phyloP scores from a whole-genome alignment of 2,797 vertebrate species.

The Poeciliopsis turneri region DNA sequence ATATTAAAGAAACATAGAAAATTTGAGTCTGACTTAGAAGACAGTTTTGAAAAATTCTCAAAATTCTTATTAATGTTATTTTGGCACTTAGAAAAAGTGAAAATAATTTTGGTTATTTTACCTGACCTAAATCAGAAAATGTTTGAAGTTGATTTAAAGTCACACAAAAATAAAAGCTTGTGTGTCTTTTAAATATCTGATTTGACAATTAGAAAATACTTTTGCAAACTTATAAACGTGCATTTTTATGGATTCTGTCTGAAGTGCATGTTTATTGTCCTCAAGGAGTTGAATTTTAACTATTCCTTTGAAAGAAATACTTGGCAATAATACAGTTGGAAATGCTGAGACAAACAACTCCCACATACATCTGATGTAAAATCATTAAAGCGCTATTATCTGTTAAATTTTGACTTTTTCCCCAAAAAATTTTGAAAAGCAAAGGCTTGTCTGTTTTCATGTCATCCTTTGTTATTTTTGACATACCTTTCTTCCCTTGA shows the following conservation, averaged over 20 bases:
- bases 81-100: background rate
- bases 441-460: background rate
- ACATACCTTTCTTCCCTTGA: slow-evolving; percentile 89
- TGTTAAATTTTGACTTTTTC: slow-evolving; percentile 1
- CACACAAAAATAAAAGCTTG: background rate
- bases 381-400: background rate
- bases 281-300: background rate
- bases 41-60: background rate
- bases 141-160: background rate
- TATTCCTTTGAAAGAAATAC: background rate
- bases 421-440: slow-evolving; percentile 7
- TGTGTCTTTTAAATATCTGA: background rate
- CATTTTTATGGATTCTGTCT: background rate
- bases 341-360: background rate
- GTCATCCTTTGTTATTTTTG: background rate
- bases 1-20: background rate
- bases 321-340: background rate
- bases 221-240: background rate
- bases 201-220: background rate
- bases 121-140: background rate
- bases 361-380: background rate
- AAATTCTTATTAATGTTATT: background rate
- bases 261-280: background rate
- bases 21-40: background rate
- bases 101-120: background rate